Base-by-base conservation (phyloP, 2,888 invertebrate species). In the Drosophila lutescens region DNA sequence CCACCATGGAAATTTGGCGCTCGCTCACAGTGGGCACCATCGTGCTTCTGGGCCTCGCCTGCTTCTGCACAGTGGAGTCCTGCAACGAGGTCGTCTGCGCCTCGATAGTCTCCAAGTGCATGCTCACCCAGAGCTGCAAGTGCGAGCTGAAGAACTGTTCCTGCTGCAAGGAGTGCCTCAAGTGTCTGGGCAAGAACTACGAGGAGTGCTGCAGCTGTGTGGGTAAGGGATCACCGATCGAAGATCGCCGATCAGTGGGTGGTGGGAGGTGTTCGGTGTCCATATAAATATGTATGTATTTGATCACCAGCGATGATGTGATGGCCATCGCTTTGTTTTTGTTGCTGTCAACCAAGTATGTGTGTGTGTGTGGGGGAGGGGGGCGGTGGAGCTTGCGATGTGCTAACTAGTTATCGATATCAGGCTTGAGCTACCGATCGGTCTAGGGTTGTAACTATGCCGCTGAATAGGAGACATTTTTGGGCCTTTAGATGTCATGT, bases 131-230 rank as follows among this genome's bases (percentile, higher is more conserved):
- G 91, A 97, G 98, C 55, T 99, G 99, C 93, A 98, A 98, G 92
- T 99, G 99, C 92, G 98, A 98, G 91, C 93, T 97, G 86, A 96
- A 95, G 89, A 97, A 97, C 91, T 98, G 98, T 91, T 96, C 97
- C n/a, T 98, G 98, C 91, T 98, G 98, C 93, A 96, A 96, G 88
- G 98, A 98, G 91, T 99, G 99, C 90, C 96, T 96, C 85, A 96
- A 95, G 89, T 99, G 99, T 90, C 94, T 99, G 65, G 96, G 96
- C 79, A 95, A 88, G 53, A 90, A 96, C 55, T 98, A 97, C 92
- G 95, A 95, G 77, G 98, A 98, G 92, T 99, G 99, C 93, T 99
- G 99, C 91, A 98, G 98, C 59, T 99, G 98, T 93, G 98, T 99
- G 85, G 98, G 99, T 98, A 93, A 95, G 97, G 58, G n/a, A n/a